phyloP scores from a whole-genome alignment of 1,140 invertebrate genomes.

The Cecropterus lyciades region DNA sequence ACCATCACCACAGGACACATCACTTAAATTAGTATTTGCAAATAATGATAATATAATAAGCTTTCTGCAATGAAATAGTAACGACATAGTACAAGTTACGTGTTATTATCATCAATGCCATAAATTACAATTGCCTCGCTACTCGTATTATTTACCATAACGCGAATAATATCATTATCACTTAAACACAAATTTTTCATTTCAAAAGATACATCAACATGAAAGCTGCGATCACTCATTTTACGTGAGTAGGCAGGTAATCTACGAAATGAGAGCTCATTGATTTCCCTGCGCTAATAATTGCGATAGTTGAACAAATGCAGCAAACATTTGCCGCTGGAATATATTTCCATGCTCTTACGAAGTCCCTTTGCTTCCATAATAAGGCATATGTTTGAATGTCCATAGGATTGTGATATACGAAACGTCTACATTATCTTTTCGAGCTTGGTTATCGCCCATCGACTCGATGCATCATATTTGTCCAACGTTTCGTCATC shows the following conservation, averaged over 20 bases:
- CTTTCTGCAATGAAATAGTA: too few relatives aligned
- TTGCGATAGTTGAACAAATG: conserved; percentile 61
- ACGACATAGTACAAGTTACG: too few relatives aligned
- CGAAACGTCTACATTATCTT: conserved; percentile 47
- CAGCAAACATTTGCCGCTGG: conserved; percentile 28
- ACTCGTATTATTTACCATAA: conserved; percentile 8
- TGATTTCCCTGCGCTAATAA: conserved; percentile 78
- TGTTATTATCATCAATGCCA: background rate
- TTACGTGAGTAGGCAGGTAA: conserved; percentile 63
- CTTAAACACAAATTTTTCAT: conserved; percentile 28
- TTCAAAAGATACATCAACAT: conserved; percentile 55
- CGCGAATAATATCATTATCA: conserved; percentile 25
- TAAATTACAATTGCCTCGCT: background rate
- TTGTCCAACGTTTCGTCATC: conserved; percentile 77
- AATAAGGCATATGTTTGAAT: conserved; percentile 43
- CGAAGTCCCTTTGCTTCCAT: conserved; percentile 13
- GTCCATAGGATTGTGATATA: conserved; percentile 8
- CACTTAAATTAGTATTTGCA: too few relatives aligned
- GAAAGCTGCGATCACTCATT: conserved; percentile 69
- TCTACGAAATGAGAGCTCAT: conserved; percentile 76
- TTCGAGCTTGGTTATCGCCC: conserved; percentile 59
- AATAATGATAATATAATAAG: too few relatives aligned
- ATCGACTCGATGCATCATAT: conserved; percentile 80
- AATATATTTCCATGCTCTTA: conserved; percentile 5
- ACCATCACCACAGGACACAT: too few relatives aligned